Base-by-base conservation (phyloP, 2,797 vertebrate genomes). In the Pteropus rufus region DNA sequence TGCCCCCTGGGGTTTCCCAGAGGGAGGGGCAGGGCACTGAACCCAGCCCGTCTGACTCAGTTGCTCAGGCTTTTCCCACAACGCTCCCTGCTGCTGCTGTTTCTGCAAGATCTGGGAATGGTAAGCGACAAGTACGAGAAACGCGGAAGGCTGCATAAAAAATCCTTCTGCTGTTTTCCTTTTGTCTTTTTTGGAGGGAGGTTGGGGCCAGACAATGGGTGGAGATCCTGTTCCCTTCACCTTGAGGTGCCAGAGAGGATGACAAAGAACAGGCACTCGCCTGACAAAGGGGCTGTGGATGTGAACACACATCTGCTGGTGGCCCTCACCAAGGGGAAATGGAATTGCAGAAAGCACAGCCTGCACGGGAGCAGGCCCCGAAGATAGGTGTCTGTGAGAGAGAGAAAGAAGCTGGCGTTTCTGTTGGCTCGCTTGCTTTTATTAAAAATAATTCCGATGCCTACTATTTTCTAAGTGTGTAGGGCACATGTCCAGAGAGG, bases 361-460 rank as follows among this genome's bases (percentile, higher is more conserved):
- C 67, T 2, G 34, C 8, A 3, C 34, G 56, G 31, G 5, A 10
- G 36, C 7, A 67, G 70, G 56, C 77, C 70, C 89, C 4, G 3
- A 24, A 88, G 80, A 76, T 16, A 18, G 52, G 75, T 3, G 46
- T 88, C 84, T 56, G 52, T 36, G 62, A 1, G 3, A 2, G 19
- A 46, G 46, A 70, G 52, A 89, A 49, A 65, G 52, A n/a, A 80
- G 21, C 83, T 76, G 76, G 84, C 36, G 24, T 94, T 80, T 86
- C 95, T 94, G 65, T 70, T 31, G 64, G 58, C 79, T 80, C 39
- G 2, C 67, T 86, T 80, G 73, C 80, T 96, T 94, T 92, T 92
- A 96, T 92, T 95, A 96, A 97, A 93, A 97, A 88, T 70, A 92
- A 82, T 92, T 95, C 83, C 67, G 95, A 93, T 4, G 75, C 94